Conservation (phyloP, 2,888 invertebrate genomes). For the Diaperis boleti region DNA sequence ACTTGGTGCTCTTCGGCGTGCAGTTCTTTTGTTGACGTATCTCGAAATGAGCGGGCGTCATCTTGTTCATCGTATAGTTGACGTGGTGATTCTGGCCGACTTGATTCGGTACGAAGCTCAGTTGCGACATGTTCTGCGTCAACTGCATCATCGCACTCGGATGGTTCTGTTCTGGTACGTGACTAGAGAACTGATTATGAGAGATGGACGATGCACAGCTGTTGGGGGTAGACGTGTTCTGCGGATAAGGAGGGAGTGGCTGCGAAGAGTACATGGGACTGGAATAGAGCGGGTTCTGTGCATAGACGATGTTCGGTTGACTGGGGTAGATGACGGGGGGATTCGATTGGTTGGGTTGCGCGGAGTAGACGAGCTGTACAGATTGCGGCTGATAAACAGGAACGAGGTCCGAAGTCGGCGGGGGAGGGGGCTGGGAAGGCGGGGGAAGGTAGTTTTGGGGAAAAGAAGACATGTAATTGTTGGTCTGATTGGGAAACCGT, state of each 20-base stretch:
- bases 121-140: slow-evolving; percentile 55
- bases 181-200: slow-evolving; percentile 13
- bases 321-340: slow-evolving; percentile 54
- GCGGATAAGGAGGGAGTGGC: slow-evolving; percentile 49
- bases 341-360: slow-evolving; percentile 49
- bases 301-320: slow-evolving; percentile 57
- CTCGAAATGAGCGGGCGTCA: slow-evolving; percentile 42
- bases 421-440: slow-evolving; percentile 37
- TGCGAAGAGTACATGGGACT: slow-evolving; percentile 34
- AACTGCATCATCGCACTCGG: slow-evolving; percentile 51
- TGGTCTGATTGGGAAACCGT: slow-evolving; percentile 48
- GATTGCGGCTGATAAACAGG: slow-evolving; percentile 55
- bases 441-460: slow-evolving; percentile 42
- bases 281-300: slow-evolving; percentile 51
- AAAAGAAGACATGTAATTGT: slow-evolving; percentile 23
- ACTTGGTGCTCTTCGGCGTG: slow-evolving; percentile 50
- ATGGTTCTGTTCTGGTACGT: slow-evolving; percentile 41
- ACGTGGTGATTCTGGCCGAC: slow-evolving; percentile 6
- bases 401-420: slow-evolving; percentile 50
- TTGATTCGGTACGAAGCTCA: slow-evolving; percentile 46
- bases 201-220: slow-evolving; percentile 53
- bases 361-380: slow-evolving; percentile 55
- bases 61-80: slow-evolving; percentile 33
- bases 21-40: slow-evolving; percentile 45
- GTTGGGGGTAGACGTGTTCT: slow-evolving; percentile 57